A percentile compares a stretch with the other conserved stretches of the same genome.
These are phyloP conservation scores for Eupithecia centaureata DNA, from an alignment of 2,888 invertebrate genomes.

Conservation along the genomic window DNA sequence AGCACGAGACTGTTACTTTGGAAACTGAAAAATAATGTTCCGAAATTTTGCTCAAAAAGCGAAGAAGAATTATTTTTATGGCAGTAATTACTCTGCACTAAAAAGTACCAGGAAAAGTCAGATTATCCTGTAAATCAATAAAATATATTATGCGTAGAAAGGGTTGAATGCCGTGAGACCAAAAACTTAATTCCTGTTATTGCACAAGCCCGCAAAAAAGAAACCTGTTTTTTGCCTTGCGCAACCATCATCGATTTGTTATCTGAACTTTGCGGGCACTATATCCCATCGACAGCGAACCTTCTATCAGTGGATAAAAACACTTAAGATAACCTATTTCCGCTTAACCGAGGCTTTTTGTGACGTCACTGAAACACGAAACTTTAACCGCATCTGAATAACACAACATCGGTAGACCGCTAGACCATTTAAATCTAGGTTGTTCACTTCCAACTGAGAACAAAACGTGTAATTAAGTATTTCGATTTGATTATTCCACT, in stretches of 20 bases:
- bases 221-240: constrained; percentile 11
- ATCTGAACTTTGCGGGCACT: constrained; percentile 56
- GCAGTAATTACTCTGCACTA: background rate
- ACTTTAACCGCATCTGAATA: constrained; percentile 45
- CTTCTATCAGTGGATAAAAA: constrained; percentile 68
- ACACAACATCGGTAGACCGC: constrained; percentile 35
- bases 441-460: constrained; percentile 12
- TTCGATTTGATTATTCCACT: constrained; percentile 16
- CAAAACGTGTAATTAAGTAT: constrained; percentile 23
- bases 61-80: background rate
- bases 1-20: background rate
- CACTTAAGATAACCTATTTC: constrained; percentile 60
- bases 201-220: constrained; percentile 11
- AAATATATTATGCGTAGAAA: background rate
- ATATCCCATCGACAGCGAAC: constrained; percentile 53
- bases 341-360: constrained; percentile 44
- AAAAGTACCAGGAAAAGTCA: background rate
- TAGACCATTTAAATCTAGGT: constrained; percentile 30
- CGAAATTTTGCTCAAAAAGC: background rate
- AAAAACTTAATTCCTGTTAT: constrained; percentile 1
- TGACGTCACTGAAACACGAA: constrained; percentile 58
- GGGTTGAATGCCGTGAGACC: background rate
- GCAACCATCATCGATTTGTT: constrained; percentile 43
- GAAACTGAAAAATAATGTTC: background rate
- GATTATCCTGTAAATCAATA: background rate